A percentile compares a stretch with the other conserved stretches of the same genome.
phyloP scores from a whole-genome alignment of 1,140 invertebrate genomes.

The Papilio machaon region DNA sequence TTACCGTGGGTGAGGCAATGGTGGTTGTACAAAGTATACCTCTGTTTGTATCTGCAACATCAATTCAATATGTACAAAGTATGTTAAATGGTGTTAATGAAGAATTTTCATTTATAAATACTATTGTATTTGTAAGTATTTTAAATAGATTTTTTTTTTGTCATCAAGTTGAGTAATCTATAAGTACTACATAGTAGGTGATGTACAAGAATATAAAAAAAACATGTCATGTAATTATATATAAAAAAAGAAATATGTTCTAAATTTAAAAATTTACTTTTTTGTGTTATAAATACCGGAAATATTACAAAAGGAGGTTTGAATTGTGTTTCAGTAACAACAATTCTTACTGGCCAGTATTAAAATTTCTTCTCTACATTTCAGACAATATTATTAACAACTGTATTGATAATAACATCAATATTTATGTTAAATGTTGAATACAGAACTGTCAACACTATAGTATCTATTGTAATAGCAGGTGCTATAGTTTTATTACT shows the following conservation, averaged over 20 bases:
- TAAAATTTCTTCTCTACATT: slow-evolving; percentile 44
- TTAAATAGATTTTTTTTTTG: neutral
- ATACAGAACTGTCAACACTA: slow-evolving; percentile 46
- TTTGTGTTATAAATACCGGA: too few species aligned
- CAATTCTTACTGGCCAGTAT: too few species aligned
- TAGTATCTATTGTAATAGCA: slow-evolving; percentile 49
- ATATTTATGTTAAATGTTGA: slow-evolving; percentile 54
- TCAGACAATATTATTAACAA: slow-evolving; percentile 68
- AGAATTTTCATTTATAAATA: slow-evolving; percentile 56
- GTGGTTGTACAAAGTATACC: slow-evolving; percentile 58
- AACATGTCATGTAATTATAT: too few species aligned
- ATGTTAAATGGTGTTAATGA: slow-evolving; percentile 49
- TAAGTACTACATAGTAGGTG: too few species aligned
- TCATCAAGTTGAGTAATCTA: neutral
- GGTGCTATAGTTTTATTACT: slow-evolving; percentile 52
- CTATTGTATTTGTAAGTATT: slow-evolving; percentile 65
- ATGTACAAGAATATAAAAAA: too few species aligned
- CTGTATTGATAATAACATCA: slow-evolving; percentile 64
- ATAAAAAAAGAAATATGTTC: too few species aligned
- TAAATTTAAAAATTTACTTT: too few species aligned
- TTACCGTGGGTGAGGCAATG: slow-evolving; percentile 73
- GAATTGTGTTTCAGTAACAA: too few species aligned
- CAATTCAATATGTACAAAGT: slow-evolving; percentile 47
- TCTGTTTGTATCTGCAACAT: slow-evolving; percentile 49
- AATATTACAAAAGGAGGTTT: too few species aligned